Evolutionary conservation across 2,113 vertebrate species (phyloP), one percentile per base, ranked within the genome.

Genomic region (Sterna hirundo): DNA sequence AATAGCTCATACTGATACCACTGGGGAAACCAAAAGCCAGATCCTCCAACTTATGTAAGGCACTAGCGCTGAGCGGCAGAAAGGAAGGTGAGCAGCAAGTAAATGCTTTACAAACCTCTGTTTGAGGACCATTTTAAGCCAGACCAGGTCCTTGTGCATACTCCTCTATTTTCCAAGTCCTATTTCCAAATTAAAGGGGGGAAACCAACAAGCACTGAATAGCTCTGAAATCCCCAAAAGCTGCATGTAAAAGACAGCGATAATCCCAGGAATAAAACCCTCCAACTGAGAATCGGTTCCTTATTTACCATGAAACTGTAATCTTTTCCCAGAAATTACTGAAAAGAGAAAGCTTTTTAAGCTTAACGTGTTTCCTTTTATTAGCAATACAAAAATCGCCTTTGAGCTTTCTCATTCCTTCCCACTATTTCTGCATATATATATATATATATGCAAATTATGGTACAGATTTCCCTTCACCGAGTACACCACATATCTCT

Each of bases 221-320:
- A 78, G 36, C 15, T 65, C 51, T 38, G 55, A 82, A 87, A 84
- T 70, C 21, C 27, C 38, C 55, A 54, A 84, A 75, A 83, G 17
- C 78, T 83, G 26, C 36, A 30, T 58, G 25, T 61, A 76, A 65
- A 13, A 83, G 11, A 76, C 25, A 40, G 75, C 0, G 5, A 91
- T 74, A 86, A 95, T 80, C 70, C 42, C 66, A 89, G 15, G 61
- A 95, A 91, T 52, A 95, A 92, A 89, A 32, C 29, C 42, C 65
- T 94, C 66, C 57, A 91, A 58, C 27, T 51, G 91, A 94, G 75
- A 91, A 90, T 19, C 82, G 23, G 8, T 40, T 96, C 83, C 47
- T 97, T 93, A 96, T 94, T 93, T 95, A 96, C 87, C 89, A 66
- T 86, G 76, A 96, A 96, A 90, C 38, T 75, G n/a, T 82, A 90